Evolutionary conservation across 2,888 invertebrate genomes (phyloP).

Genomic region (Prosopocoilus inquinatus): DNA sequence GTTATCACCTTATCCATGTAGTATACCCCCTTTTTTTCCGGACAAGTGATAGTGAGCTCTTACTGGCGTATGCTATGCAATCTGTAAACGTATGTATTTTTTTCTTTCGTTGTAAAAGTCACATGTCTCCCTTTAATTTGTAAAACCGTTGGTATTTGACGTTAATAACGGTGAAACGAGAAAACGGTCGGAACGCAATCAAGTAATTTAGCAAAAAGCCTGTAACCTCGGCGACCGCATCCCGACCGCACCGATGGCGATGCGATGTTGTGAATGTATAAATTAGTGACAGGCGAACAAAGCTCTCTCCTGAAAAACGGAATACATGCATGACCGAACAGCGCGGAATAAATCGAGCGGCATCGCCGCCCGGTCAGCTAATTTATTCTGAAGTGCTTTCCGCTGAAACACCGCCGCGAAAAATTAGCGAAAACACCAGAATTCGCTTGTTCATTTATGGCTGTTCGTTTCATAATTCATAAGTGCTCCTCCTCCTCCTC

Average conservation of each 20-base stretch:
- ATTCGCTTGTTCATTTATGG: constrained; percentile 2
- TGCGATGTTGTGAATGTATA: constrained; percentile 8
- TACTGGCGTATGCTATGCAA: no score
- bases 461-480: not conserved
- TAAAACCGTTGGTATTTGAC: no score
- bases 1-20: no score
- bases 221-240: constrained; percentile 4
- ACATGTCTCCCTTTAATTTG: no score
- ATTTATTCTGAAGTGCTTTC: constrained; percentile 21
- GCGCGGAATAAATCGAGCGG: constrained; percentile 26
- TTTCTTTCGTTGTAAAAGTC: no score
- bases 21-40: no score
- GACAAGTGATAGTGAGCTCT: no score
- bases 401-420: not conserved
- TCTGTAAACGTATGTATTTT: no score
- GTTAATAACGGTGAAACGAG: not conserved
- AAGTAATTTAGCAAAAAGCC: constrained; percentile 10
- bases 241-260: not conserved
- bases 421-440: constrained; percentile 3
- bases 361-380: constrained; percentile 25
- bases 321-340: constrained; percentile 24
- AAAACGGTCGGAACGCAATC: constrained; percentile 8
- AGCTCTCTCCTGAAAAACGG: constrained; percentile 13
- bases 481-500: not conserved
- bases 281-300: constrained; percentile 10